Evolutionary conservation across 2,888 invertebrate species (phyloP), one percentile per base, ranked within the genome.

Genomic region (Villa cingulata): DNA sequence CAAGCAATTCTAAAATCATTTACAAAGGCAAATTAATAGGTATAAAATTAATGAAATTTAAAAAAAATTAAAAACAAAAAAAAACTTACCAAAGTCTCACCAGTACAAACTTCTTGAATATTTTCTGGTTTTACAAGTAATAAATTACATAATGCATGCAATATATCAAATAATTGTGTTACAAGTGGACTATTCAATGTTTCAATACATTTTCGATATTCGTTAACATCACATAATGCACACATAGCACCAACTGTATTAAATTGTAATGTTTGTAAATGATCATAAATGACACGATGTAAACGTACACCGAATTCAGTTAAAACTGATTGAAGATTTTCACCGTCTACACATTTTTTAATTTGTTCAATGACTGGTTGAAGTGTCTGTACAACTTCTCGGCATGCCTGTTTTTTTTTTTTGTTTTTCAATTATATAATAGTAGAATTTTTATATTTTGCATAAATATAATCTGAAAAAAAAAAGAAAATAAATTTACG

Each of bases 201-300:
- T 0, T 71, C 61, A n/a, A 82, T 84, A 62, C 88, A 89, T 57
- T 87, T 86, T 18, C 95, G 77, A 68, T 97, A 97, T 69, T 96
- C 96, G 61, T 95, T 95, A 56, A 98, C 87, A 74, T 98, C 98
- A 70, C 95, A 96, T 57, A 98, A 92, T 3, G 90, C 91, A 65
- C 92, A 84, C 89, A 98, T 92, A 1, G 96, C 96, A 47, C 97
- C 95, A 41, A 91, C 84, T 6, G 90, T 89, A 67, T 89, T 94
- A 63, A 92, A 96, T 64, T 91, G 89, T 73, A 86, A 94, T 62
- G 89, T 90, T 58, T 88, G 83, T 54, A 98, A 74, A 66, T 98
- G 97, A 54, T 96, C 94, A 62, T 90, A 90, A 54, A 98, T 83
- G 42, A 91, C 84, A 43, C 92, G 76, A 68, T 97, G 96, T 53